These are phyloP conservation scores for Solenopsis fugax DNA, from an alignment of 1,140 invertebrate genomes.

Conservation along the genomic window DNA sequence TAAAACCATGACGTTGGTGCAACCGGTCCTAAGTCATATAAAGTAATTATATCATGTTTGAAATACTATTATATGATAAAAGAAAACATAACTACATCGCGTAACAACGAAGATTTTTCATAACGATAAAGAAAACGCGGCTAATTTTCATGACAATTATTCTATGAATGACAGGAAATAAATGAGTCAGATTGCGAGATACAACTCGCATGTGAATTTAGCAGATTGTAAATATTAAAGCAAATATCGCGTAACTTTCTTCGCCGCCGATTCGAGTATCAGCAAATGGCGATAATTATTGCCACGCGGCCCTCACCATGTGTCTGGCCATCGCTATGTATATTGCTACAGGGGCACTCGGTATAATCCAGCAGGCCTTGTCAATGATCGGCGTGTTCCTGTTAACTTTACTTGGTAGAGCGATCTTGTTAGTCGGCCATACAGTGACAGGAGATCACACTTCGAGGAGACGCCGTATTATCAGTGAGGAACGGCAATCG, in stretches of 20 bases:
- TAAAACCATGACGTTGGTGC: too few relatives aligned
- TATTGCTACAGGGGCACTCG: constrained; percentile 10
- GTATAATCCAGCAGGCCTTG: constrained; percentile 6
- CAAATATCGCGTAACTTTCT: background rate
- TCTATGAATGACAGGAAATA: background rate
- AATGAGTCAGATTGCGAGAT: background rate
- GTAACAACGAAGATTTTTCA: background rate
- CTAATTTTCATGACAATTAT: background rate
- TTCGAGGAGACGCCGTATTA: background rate
- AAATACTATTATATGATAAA: background rate
- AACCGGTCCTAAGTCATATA: too few relatives aligned
- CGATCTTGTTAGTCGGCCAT: constrained; percentile 4
- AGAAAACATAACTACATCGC: background rate
- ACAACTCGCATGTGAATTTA: background rate
- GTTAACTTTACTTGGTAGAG: constrained; percentile 26
- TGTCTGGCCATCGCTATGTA: constrained; percentile 52
- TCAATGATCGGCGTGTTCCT: constrained; percentile 43
- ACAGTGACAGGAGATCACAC: background rate
- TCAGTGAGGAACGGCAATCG: background rate
- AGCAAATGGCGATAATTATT: constrained; percentile 44
- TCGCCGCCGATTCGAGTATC: background rate
- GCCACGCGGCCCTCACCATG: background rate
- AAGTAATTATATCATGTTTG: background rate
- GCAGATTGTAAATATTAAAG: background rate
- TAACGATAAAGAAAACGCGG: background rate